These are phyloP conservation scores for Lasiurus borealis DNA, from an alignment of 2,113 vertebrate genomes.

Conservation along the genomic window DNA sequence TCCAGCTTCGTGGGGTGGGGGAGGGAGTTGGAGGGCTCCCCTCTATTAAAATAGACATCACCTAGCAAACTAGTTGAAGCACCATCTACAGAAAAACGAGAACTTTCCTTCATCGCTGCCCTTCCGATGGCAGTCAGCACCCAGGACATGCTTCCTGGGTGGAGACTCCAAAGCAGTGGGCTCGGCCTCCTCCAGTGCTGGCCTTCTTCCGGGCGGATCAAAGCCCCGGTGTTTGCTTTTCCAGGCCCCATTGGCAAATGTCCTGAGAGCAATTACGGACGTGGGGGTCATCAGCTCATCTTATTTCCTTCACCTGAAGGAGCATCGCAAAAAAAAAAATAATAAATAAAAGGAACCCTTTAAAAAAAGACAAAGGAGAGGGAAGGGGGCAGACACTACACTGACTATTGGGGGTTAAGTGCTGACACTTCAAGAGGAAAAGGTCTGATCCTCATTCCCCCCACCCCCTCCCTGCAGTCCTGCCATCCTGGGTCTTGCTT, in stretches of 20 bases:
- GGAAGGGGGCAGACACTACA: background rate
- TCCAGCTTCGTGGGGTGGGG: background rate
- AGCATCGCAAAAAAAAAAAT: background rate
- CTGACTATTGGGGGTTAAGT: background rate
- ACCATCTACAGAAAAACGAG: conserved; percentile 52
- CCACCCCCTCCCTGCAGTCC: background rate
- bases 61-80: conserved; percentile 14
- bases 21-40: too few relatives aligned
- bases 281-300: conserved; percentile 57
- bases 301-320: conserved; percentile 58
- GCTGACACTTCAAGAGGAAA: background rate
- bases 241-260: conserved; percentile 44
- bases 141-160: conserved; percentile 54
- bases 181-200: conserved; percentile 65
- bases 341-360: background rate
- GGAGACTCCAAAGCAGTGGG: conserved; percentile 1
- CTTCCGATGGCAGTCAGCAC: conserved; percentile 59
- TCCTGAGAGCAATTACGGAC: conserved; percentile 64
- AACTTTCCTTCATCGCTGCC: conserved; percentile 7
- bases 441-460: background rate
- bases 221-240: conserved; percentile 66
- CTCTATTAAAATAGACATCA: background rate
- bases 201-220: conserved; percentile 69
- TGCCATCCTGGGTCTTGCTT: conserved; percentile 23
- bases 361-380: conserved; percentile 48